Conservation (phyloP, 2,113 vertebrate genomes). For the Anoplopoma fimbria region DNA sequence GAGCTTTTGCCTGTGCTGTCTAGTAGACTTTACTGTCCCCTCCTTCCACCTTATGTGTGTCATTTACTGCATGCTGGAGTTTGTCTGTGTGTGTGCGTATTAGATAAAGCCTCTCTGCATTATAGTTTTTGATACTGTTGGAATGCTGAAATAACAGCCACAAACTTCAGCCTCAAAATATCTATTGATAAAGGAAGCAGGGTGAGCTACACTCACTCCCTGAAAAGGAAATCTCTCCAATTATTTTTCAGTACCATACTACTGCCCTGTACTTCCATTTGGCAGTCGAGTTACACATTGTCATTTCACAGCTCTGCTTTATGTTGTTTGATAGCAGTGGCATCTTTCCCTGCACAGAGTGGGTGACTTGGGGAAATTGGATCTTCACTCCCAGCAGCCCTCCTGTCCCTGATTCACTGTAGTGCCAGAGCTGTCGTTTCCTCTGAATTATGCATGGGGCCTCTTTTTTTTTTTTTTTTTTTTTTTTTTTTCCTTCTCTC, state of each 20-base stretch:
- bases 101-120: slow-evolving; percentile 21
- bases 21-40: slow-evolving; percentile 31
- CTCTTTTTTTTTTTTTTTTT: slow-evolving; percentile 15
- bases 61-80: slow-evolving; percentile 63
- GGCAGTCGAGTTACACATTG: not conserved
- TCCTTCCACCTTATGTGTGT: slow-evolving; percentile 42
- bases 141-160: slow-evolving; percentile 43
- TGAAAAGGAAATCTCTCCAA: not conserved
- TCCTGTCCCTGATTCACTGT: slow-evolving; percentile 63
- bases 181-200: slow-evolving; percentile 47
- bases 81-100: slow-evolving; percentile 1
- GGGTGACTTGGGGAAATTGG: slow-evolving; percentile 66
- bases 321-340: slow-evolving; percentile 4
- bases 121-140: not conserved
- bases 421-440: slow-evolving; percentile 55
- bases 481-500: not conserved
- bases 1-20: slow-evolving; percentile 50
- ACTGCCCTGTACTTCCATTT: not conserved
- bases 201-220: not conserved
- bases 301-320: slow-evolving; percentile 25
- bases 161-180: slow-evolving; percentile 40
- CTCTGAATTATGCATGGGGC: slow-evolving; percentile 74
- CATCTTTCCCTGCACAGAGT: slow-evolving; percentile 24
- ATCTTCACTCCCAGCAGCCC: slow-evolving; percentile 51
- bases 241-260: not conserved